A percentile compares a stretch with the other conserved stretches of the same genome.
phyloP scores from a whole-genome alignment of 2,113 vertebrate genomes.

The Callorhinus ursinus region DNA sequence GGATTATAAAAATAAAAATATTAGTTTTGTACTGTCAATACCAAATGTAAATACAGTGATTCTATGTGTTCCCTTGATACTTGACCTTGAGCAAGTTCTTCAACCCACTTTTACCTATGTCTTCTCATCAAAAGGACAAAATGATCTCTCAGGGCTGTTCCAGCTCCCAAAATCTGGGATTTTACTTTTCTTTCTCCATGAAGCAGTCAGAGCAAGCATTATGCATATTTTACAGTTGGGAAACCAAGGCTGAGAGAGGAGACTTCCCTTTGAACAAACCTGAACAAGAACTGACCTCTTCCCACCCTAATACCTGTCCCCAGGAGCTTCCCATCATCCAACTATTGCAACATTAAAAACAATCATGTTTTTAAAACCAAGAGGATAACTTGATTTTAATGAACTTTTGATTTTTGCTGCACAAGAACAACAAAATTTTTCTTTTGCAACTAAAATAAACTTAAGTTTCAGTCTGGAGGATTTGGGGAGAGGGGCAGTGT shows the following conservation, averaged over 20 bases:
- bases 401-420: background rate
- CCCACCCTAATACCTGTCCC: background rate
- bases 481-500: background rate
- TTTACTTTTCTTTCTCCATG: conserved; percentile 5
- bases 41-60: conserved; percentile 56
- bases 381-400: conserved; percentile 25
- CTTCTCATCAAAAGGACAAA: conserved; percentile 18
- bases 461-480: background rate
- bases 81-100: conserved; percentile 34
- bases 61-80: conserved; percentile 12
- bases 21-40: conserved; percentile 37
- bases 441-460: conserved; percentile 39
- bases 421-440: background rate
- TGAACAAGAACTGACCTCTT: background rate
- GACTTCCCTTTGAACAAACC: background rate
- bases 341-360: background rate
- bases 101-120: background rate
- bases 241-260: background rate
- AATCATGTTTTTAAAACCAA: background rate
- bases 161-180: background rate
- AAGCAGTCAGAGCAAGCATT: background rate
- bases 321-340: background rate
- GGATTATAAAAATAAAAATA: conserved; percentile 67
- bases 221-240: background rate
- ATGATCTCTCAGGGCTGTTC: background rate